A percentile compares a stretch with the other conserved stretches of the same genome.
Conservation (phyloP, 2,797 vertebrate species). For the Danio aesculapii region DNA sequence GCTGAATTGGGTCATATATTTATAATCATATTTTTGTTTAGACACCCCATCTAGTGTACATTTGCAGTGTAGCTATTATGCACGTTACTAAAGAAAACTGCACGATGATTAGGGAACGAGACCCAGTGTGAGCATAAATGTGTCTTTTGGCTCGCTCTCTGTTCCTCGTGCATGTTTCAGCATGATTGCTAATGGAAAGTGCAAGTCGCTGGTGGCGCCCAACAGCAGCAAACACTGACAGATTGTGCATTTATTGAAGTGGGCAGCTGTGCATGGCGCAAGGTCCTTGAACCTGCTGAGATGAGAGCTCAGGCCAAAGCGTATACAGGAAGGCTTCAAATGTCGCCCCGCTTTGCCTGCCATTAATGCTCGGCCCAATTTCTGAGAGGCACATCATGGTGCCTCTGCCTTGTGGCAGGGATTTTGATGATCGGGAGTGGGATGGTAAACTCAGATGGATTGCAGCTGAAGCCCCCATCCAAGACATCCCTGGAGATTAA, state of each 20-base stretch:
- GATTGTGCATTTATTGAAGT: constrained; percentile 67
- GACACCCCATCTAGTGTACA: not conserved
- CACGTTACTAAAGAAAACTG: not conserved
- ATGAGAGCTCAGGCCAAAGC: constrained; percentile 55
- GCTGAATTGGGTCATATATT: not conserved
- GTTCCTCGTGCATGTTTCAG: constrained; percentile 35
- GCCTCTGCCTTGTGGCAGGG: constrained; percentile 25
- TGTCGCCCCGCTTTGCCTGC: constrained; percentile 36
- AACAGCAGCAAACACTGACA: constrained; percentile 63
- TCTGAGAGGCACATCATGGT: constrained; percentile 21
- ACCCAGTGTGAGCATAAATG: constrained; percentile 53
- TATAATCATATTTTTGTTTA: not conserved
- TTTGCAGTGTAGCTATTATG: not conserved
- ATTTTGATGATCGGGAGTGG: constrained; percentile 40
- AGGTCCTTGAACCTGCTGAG: constrained; percentile 50
- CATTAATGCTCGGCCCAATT: constrained; percentile 35
- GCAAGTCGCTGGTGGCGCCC: constrained; percentile 54
- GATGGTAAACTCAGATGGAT: constrained; percentile 40
- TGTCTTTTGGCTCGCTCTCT: constrained; percentile 58
- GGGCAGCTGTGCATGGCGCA: constrained; percentile 56
- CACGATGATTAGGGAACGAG: constrained; percentile 16
- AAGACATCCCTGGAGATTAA: constrained; percentile 55
- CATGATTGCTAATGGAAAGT: constrained; percentile 59
- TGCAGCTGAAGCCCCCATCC: constrained; percentile 40
- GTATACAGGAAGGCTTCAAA: constrained; percentile 51